phyloP scores from a whole-genome alignment of 2,797 vertebrate genomes.

The Corythornis leucogaster region DNA sequence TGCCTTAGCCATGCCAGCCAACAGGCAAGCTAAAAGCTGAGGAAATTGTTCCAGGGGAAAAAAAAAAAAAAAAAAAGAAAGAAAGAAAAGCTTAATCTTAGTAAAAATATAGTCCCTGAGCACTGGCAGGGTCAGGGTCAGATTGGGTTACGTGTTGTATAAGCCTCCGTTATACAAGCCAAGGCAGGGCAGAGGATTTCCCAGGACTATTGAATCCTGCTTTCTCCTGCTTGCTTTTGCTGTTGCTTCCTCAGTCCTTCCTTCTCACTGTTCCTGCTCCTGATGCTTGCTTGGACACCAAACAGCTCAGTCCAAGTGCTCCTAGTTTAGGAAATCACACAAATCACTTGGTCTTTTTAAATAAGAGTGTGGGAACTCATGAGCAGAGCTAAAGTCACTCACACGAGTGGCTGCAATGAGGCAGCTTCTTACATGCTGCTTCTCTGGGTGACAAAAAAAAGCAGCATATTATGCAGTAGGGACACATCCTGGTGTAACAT shows the following conservation, averaged over 20 bases:
- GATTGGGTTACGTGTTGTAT: conserved; percentile 54
- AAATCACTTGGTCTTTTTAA: background rate
- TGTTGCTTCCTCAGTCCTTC: background rate
- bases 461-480: background rate
- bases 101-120: conserved; percentile 56
- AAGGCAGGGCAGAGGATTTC: conserved; percentile 40
- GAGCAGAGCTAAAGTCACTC: background rate
- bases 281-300: background rate
- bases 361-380: background rate
- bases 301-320: background rate
- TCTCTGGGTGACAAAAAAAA: background rate
- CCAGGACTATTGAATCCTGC: conserved; percentile 19
- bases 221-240: background rate
- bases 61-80: background rate
- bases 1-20: background rate
- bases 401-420: background rate
- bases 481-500: background rate
- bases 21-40: conserved; percentile 33
- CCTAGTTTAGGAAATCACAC: background rate
- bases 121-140: conserved; percentile 66
- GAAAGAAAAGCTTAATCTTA: conserved; percentile 57
- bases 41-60: conserved; percentile 29
- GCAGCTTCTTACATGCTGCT: background rate
- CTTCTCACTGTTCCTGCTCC: background rate
- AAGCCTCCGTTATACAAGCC: conserved; percentile 54